Conservation (phyloP, 1,140 invertebrate genomes). For the Calliopsis andreniformis region DNA sequence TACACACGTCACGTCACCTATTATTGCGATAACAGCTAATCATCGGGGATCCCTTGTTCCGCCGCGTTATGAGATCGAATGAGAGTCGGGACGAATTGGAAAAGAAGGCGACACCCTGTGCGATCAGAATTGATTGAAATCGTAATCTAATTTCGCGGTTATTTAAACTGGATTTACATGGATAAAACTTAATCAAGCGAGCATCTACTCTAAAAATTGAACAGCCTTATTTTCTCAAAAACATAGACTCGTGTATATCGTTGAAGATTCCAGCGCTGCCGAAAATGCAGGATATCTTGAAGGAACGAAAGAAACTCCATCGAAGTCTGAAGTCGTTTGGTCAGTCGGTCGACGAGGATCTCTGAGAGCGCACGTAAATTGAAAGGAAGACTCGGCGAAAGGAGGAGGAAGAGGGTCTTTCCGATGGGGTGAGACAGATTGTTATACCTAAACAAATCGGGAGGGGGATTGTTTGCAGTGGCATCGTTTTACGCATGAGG, state of each 20-base stretch:
- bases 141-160: too few relatives aligned
- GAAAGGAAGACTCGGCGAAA: slow-evolving; percentile 7
- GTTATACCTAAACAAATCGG: slow-evolving; percentile 81
- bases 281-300: too few relatives aligned
- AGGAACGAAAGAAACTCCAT: neutral
- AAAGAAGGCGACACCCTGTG: too few relatives aligned
- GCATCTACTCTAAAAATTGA: too few relatives aligned
- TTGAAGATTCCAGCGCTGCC: too few relatives aligned
- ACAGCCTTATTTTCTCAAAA: too few relatives aligned
- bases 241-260: too few relatives aligned
- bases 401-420: neutral
- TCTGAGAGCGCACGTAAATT: slow-evolving; percentile 26
- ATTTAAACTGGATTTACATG: too few relatives aligned
- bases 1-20: slow-evolving; percentile 64
- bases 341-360: slow-evolving; percentile 50
- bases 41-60: slow-evolving; percentile 53
- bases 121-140: too few relatives aligned
- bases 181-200: too few relatives aligned
- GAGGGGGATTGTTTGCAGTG: slow-evolving; percentile 79
- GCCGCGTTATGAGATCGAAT: slow-evolving; percentile 26
- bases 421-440: slow-evolving; percentile 66
- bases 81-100: slow-evolving; percentile 7
- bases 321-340: slow-evolving; percentile 25
- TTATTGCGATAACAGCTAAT: slow-evolving; percentile 72
- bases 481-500: slow-evolving; percentile 82